phyloP scores from a whole-genome alignment of 2,888 invertebrate genomes.

The Drosophila putrida region DNA sequence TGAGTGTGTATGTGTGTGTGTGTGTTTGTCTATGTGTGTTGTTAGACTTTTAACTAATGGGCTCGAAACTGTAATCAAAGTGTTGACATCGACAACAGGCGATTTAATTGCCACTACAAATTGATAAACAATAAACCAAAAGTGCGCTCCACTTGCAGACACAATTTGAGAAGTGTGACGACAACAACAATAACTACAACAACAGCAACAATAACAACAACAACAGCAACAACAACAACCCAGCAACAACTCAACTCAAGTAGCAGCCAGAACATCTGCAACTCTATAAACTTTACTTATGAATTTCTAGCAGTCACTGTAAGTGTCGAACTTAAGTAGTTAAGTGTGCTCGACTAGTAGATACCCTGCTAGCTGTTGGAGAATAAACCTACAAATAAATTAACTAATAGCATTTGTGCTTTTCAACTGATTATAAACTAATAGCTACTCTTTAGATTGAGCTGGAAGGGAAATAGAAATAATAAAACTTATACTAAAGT shows the following conservation, averaged over 20 bases:
- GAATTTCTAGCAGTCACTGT: neutral
- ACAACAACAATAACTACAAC: neutral
- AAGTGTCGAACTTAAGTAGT: neutral
- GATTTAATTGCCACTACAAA: conserved; percentile 50
- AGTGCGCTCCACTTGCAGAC: conserved; percentile 22
- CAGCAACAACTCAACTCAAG: neutral
- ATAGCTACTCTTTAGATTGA: too few species aligned
- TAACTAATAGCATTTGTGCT: too few species aligned
- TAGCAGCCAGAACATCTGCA: neutral
- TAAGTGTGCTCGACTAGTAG: too few species aligned
- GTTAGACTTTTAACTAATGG: conserved; percentile 2
- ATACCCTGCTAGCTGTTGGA: too few species aligned
- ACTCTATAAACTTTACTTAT: neutral
- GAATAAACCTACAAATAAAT: too few species aligned
- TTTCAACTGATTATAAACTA: too few species aligned
- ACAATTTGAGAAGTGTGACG: conserved; percentile 22
- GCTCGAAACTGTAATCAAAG: conserved; percentile 26
- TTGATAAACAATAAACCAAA: conserved; percentile 61
- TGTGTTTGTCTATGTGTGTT: conserved; percentile 7
- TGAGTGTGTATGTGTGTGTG: neutral
- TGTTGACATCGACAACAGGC: conserved; percentile 1
- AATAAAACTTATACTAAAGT: too few species aligned
- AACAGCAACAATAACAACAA: neutral
- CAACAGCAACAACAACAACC: neutral
- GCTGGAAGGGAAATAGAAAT: too few species aligned